Base-by-base conservation (phyloP, 2,888 invertebrate genomes). In the Lacanobia wlatinum region DNA sequence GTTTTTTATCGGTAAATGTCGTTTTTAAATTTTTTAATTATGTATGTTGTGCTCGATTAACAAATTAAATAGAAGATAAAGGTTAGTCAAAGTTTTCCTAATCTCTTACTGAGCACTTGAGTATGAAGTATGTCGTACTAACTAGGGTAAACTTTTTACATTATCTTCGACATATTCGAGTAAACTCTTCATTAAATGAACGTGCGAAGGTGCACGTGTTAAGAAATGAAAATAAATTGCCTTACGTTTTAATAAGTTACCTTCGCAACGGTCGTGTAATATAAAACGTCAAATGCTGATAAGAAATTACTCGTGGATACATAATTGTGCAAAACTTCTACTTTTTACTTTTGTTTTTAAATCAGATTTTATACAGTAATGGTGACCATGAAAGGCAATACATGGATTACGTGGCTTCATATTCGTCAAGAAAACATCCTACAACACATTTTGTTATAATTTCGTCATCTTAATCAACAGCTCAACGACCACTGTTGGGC, bases 251-350 rank as follows among this genome's bases (percentile, higher is more conserved):
- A 56, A 56, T 34, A 56, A 34, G 34, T 56, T 53, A 43, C 64
- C 56, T 81, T 63, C 18, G 58, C 65, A 56, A 63, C 66, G 46
- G 63, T 78, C 66, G 58, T 55, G 70, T 77, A 61, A 61, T 60
- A 70, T 62, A 38, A 70, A 82, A 52, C 55, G n/a, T 63, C 58
- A 50, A 60, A 18, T 59, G 62, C 65, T 82, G 83, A 79, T 83
- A 83, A 78, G 79, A 79, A 72, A 66, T 82, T 40, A 66, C 23
- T 70, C 4, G 50, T 52, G 65, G 62, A 58, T 68, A 58, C 60
- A 53, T 71, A 78, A 82, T 58, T 70, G 48, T 60, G 53, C 43
- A 53, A 21, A 34, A 52, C 55, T 78, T 64, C n/a, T n/a, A 10
- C 34, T 40, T 6, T 53, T 68, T 40, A 2, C 2, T 58, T 64